Conservation (phyloP, 2,888 invertebrate species). For the Agrilus mali region DNA sequence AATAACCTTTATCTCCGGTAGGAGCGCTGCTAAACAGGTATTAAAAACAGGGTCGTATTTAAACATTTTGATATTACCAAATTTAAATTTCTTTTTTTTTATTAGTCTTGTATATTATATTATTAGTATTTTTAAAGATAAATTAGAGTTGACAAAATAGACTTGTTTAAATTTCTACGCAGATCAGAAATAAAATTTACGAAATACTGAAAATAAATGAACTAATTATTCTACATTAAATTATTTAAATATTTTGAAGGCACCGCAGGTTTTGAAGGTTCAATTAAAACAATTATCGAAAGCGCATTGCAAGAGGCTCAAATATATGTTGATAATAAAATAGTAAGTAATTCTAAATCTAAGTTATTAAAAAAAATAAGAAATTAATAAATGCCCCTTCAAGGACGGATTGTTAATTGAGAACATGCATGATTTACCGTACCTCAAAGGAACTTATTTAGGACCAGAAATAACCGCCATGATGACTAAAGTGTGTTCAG, state of each 20-base stretch:
- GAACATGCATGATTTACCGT: slow-evolving; percentile 73
- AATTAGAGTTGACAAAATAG: too few species aligned
- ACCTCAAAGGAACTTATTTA: slow-evolving; percentile 42
- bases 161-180: too few species aligned
- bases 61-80: too few species aligned
- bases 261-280: slow-evolving; percentile 44
- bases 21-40: too few species aligned
- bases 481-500: slow-evolving; percentile 52
- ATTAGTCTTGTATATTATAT: too few species aligned
- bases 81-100: too few species aligned
- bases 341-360: slow-evolving; percentile 7
- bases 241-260: slow-evolving; percentile 32
- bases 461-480: slow-evolving; percentile 55
- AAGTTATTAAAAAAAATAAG: neutral
- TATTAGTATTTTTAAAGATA: too few species aligned
- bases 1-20: too few species aligned
- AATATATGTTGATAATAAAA: slow-evolving; percentile 37
- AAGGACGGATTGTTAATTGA: slow-evolving; percentile 62
- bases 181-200: too few species aligned
- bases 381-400: slow-evolving; percentile 5
- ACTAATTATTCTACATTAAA: slow-evolving; percentile 1
- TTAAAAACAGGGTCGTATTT: too few species aligned
- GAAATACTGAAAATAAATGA: too few species aligned
- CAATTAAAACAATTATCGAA: slow-evolving; percentile 41
- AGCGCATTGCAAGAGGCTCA: slow-evolving; percentile 48